Evolutionary conservation across 2,797 vertebrate species (phyloP).

Genomic region (Sus cebifrons): DNA sequence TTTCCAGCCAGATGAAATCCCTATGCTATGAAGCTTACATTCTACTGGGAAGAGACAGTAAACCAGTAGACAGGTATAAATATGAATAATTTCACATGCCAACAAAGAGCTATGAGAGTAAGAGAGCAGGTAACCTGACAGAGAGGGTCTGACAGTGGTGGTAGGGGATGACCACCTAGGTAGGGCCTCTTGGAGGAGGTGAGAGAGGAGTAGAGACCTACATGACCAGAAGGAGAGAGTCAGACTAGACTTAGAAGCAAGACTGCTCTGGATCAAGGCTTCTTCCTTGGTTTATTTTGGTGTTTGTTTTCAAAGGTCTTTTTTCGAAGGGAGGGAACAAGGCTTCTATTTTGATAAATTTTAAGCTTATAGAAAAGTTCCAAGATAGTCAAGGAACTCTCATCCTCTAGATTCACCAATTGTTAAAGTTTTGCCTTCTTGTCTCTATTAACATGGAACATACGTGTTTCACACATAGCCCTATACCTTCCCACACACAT

Average conservation of each 20-base stretch:
- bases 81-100: background rate
- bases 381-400: background rate
- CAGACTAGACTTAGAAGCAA: background rate
- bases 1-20: background rate
- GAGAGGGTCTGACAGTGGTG: background rate
- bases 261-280: background rate
- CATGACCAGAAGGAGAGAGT: background rate
- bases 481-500: background rate
- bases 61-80: background rate
- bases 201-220: background rate
- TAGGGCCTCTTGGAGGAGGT: background rate
- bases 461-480: background rate
- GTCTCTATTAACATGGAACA: background rate
- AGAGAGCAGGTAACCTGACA: background rate
- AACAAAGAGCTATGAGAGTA: background rate
- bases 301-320: background rate
- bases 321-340: no score
- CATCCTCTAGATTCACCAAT: background rate
- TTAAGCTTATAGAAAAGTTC: slow-evolving; percentile 22
- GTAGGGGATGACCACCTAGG: background rate
- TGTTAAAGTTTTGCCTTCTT: background rate
- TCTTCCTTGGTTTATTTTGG: background rate
- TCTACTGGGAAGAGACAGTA: background rate
- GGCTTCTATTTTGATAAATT: slow-evolving; percentile 3
- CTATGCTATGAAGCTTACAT: background rate